These are phyloP conservation scores for Chloroceryle amazona DNA, from an alignment of 2,797 vertebrate species.

Conservation along the genomic window DNA sequence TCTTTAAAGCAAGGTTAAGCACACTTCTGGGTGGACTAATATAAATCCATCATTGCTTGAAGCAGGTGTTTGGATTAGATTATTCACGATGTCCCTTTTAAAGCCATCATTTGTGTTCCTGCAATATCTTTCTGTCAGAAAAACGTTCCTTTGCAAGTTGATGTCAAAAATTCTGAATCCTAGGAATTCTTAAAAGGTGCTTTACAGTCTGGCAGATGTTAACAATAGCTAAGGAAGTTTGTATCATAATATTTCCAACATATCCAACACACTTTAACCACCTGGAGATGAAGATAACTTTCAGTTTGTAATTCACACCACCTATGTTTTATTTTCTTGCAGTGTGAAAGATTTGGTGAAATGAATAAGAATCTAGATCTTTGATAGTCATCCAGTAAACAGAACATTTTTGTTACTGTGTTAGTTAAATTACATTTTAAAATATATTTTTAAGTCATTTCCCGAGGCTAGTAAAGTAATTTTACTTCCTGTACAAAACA, in stretches of 20 bases:
- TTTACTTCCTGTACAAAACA: not conserved
- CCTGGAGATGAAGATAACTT: not conserved
- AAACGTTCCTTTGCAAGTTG: not conserved
- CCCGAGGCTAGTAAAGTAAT: not conserved
- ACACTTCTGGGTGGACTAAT: not conserved
- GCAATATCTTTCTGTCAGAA: not conserved
- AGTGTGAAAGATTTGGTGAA: not conserved
- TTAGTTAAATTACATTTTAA: not conserved
- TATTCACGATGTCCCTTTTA: not conserved
- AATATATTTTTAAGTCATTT: not conserved
- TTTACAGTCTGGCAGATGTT: not conserved
- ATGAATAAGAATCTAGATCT: not conserved
- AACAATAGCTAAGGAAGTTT: not conserved
- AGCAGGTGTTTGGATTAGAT: not conserved
- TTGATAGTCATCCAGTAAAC: not conserved
- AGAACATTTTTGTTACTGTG: not conserved
- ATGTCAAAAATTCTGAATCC: not conserved
- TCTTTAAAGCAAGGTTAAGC: not conserved
- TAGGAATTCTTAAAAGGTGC: not conserved
- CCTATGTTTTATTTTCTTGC: not conserved
- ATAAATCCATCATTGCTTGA: not conserved
- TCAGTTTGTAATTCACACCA: not conserved
- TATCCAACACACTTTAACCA: not conserved
- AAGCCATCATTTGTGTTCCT: not conserved
- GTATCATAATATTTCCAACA: not conserved